phyloP scores from a whole-genome alignment of 2,888 invertebrate genomes.

The Acleris literana region DNA sequence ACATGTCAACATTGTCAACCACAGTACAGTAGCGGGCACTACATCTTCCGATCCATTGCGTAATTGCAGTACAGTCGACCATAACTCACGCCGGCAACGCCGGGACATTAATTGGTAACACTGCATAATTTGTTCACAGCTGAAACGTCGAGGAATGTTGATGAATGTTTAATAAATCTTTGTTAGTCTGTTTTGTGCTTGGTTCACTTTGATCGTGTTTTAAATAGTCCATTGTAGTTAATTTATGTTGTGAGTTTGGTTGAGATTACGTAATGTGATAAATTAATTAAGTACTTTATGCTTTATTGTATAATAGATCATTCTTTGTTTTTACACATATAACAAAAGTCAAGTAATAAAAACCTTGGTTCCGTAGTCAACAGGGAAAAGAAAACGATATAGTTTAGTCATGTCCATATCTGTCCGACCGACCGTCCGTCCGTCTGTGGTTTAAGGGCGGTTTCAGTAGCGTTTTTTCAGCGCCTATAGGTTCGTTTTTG shows the following conservation, averaged over 20 bases:
- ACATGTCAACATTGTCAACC: background rate
- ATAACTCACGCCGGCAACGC: slow-evolving; percentile 14
- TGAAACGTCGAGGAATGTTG: slow-evolving; percentile 9
- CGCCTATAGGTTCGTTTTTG: too few species aligned
- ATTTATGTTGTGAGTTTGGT: too few species aligned
- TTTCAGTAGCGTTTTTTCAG: too few species aligned
- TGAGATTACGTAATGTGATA: too few species aligned
- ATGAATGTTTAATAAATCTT: slow-evolving; percentile 5
- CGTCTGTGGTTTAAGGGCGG: too few species aligned
- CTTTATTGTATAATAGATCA: background rate
- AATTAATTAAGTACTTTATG: background rate
- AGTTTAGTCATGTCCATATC: too few species aligned
- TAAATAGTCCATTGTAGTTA: too few species aligned
- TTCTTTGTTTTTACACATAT: too few species aligned
- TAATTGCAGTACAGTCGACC: slow-evolving; percentile 22
- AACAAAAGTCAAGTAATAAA: too few species aligned
- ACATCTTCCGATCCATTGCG: slow-evolving; percentile 19
- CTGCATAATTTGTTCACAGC: slow-evolving; percentile 7
- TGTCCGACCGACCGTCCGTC: too few species aligned
- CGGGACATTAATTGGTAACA: slow-evolving; percentile 9
- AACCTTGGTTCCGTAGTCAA: too few species aligned
- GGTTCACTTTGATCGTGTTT: background rate
- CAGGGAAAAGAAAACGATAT: too few species aligned
- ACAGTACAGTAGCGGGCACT: slow-evolving; percentile 1
- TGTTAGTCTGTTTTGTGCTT: slow-evolving; percentile 2